Percentiles rank a stretch among this genome's conserved stretches.
phyloP scores from a whole-genome alignment of 2,113 vertebrate genomes.

The Protomyctophum bolini region DNA sequence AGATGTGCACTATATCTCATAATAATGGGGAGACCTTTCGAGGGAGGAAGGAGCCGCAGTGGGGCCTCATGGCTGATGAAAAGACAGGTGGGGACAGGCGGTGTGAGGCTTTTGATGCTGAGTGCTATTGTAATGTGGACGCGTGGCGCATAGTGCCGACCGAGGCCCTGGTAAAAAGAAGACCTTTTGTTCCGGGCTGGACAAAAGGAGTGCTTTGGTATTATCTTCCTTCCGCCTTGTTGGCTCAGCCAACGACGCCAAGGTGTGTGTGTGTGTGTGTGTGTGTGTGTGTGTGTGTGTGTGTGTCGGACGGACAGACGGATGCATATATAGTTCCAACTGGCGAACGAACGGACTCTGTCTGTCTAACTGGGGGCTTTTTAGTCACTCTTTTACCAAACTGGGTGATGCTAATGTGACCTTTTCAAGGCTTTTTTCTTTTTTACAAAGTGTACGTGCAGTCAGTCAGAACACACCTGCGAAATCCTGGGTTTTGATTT shows the following conservation, averaged over 20 bases:
- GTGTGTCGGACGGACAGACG: not conserved
- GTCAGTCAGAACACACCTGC: too few species aligned
- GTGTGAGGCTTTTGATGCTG: conserved; percentile 42
- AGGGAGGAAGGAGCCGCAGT: not conserved
- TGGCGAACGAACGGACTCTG: not conserved
- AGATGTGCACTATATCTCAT: conserved; percentile 16
- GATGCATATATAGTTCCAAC: not conserved
- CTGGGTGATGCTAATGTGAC: conserved; percentile 6
- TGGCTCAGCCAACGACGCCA: conserved; percentile 45
- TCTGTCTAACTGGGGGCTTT: too few species aligned
- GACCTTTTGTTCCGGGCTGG: conserved; percentile 57
- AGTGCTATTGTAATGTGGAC: conserved; percentile 39
- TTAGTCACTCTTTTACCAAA: not conserved
- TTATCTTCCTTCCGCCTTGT: conserved; percentile 50
- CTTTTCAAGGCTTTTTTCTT: too few species aligned
- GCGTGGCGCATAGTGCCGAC: conserved; percentile 17
- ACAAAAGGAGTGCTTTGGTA: conserved; percentile 48
- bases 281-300: conserved; percentile 22
- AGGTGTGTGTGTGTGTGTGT: conserved; percentile 20
- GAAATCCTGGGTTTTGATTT: too few species aligned
- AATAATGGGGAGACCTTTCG: conserved; percentile 36
- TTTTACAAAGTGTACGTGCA: too few species aligned
- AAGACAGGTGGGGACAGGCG: not conserved
- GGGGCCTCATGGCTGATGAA: not conserved
- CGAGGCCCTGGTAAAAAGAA: conserved; percentile 26